Evolutionary conservation across 2,797 vertebrate species (phyloP).

Genomic region (Arrhamphus sclerolepis): DNA sequence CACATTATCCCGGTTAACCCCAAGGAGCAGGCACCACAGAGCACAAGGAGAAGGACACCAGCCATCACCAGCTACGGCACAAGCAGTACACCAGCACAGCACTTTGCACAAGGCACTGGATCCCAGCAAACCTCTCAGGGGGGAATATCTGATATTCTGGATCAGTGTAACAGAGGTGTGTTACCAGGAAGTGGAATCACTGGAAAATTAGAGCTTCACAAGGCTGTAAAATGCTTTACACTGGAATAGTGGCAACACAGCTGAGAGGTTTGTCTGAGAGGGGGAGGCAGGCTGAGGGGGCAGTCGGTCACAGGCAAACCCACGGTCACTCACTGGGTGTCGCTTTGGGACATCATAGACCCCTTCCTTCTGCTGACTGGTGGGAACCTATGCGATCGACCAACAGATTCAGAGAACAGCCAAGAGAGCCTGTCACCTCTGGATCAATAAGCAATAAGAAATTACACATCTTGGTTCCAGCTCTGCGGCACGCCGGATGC

Average conservation of each 20-base stretch:
- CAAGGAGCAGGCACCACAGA: slow-evolving; percentile 42
- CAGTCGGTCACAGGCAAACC: slow-evolving; percentile 54
- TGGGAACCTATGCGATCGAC: slow-evolving; percentile 90
- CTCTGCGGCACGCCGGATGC: slow-evolving; percentile 33
- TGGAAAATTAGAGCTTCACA: slow-evolving; percentile 19
- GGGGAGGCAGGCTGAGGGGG: slow-evolving; percentile 65
- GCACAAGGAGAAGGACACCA: slow-evolving; percentile 41
- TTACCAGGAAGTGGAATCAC: slow-evolving; percentile 9
- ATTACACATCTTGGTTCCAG: slow-evolving; percentile 29
- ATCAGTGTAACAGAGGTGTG: slow-evolving; percentile 11
- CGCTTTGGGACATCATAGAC: slow-evolving; percentile 99
- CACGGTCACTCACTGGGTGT: slow-evolving; percentile 99
- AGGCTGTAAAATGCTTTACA: slow-evolving; percentile 11
- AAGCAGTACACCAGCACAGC: slow-evolving; percentile 56
- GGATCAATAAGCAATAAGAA: slow-evolving; percentile 44
- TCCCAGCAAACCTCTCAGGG: slow-evolving; percentile 77
- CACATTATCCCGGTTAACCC: slow-evolving; percentile 35
- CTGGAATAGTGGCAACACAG: background rate
- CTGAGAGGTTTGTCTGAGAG: slow-evolving; percentile 82
- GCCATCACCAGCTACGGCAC: slow-evolving; percentile 53
- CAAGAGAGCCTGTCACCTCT: slow-evolving; percentile 56
- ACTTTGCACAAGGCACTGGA: slow-evolving; percentile 69
- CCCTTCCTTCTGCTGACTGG: slow-evolving; percentile 99
- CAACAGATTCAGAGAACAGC: slow-evolving; percentile 75
- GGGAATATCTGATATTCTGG: slow-evolving; percentile 12